Evolutionary conservation across 1,140 invertebrate species (phyloP), one percentile per base, ranked within the genome.

Genomic region (Caenorhabditis remanei): DNA sequence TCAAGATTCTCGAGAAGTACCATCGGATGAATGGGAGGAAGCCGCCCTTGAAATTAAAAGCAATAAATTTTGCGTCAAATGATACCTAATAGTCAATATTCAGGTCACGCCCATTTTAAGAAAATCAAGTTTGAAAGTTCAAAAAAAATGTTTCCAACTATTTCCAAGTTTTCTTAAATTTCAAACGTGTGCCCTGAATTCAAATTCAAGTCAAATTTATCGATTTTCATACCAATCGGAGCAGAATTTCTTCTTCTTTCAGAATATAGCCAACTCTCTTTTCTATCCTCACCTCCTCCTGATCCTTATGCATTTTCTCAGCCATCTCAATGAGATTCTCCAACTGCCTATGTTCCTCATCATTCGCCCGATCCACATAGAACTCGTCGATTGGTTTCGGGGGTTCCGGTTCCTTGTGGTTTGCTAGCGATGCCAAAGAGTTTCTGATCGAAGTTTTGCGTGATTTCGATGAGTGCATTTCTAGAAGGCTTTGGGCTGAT

Each of bases 1-100:
- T 89, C 1, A 89, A 11, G 6, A 89, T 85, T 55, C 88, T 32
- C 16, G 67, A 79, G 4, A 24, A 40, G 53, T 86, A 86, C 67
- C 79, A 88, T 40, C 79, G 50, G 9, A 65, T 11, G 19, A 87
- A 83, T 21, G 50, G 79, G 4, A 63, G 24, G 8, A 83, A 83
- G 3, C 46, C 50, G n/a, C 71, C 46, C 71, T 82, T 41, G 13
- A 63, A 61, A 41, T 19, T 5, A 6, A 85, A 32, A 13, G 9
- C 14, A 11, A 16, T n/a, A n/a, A n/a, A n/a, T n/a, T n/a, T n/a
- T n/a, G n/a, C n/a, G n/a, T n/a, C n/a, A n/a, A n/a, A n/a, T n/a
- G n/a, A n/a, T n/a, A n/a, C n/a, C n/a, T n/a, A n/a, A n/a, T n/a
- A n/a, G n/a, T n/a, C n/a, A n/a, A n/a, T n/a, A n/a, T n/a, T n/a